Conservation (phyloP, 2,888 invertebrate species). For the Tenthredo notha region DNA sequence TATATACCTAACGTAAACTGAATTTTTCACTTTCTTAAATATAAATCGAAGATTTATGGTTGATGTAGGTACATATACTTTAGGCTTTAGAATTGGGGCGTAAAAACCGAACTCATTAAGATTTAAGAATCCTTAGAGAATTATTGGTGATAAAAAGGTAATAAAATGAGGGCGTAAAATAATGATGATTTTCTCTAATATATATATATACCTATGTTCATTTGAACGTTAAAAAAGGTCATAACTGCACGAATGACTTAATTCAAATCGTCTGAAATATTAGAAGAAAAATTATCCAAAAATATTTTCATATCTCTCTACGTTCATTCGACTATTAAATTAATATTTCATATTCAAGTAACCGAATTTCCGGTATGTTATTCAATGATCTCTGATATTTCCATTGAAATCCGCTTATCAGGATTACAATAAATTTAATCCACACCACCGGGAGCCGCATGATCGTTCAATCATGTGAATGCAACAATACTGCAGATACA, state of each 20-base stretch:
- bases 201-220: not conserved
- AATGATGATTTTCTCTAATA: not conserved
- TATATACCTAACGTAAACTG: not conserved
- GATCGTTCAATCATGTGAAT: constrained; percentile 10
- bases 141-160: not conserved
- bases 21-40: not conserved
- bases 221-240: not conserved
- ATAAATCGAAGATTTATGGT: constrained; percentile 7
- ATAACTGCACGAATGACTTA: not conserved
- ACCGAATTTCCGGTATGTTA: constrained; percentile 23
- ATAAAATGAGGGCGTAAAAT: not conserved
- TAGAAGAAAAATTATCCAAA: not conserved
- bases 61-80: not conserved
- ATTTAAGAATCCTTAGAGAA: not conserved
- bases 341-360: constrained; percentile 8
- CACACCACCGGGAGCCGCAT: constrained; percentile 10
- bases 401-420: constrained; percentile 27
- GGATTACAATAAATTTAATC: constrained; percentile 5
- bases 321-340: not conserved
- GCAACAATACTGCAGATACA: not conserved
- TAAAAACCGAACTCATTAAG: constrained; percentile 13
- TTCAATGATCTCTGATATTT: not conserved
- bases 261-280: not conserved
- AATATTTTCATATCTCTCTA: not conserved
- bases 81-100: not conserved